Evolutionary conservation across 2,113 vertebrate species (phyloP).

Genomic region (Mugil cephalus): DNA sequence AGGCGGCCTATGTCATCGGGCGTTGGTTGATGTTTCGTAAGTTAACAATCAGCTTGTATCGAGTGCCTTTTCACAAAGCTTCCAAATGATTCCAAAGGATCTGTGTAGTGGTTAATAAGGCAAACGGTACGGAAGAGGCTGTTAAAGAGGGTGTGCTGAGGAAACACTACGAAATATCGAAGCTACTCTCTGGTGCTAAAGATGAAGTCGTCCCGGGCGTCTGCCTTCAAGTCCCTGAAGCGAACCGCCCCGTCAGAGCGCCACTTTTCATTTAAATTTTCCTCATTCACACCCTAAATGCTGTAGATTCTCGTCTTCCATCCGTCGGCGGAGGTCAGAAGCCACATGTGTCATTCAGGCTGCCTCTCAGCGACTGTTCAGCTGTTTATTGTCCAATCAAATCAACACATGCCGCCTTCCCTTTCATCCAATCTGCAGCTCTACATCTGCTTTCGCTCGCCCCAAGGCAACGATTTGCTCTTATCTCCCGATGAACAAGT

Average conservation of each 20-base stretch:
- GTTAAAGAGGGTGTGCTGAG: constrained; percentile 34
- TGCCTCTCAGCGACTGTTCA: constrained; percentile 24
- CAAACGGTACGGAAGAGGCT: constrained; percentile 60
- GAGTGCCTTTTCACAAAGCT: constrained; percentile 78
- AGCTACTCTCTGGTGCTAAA: constrained; percentile 73
- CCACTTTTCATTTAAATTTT: constrained; percentile 18
- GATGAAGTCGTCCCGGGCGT: constrained; percentile 36
- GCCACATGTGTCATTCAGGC: constrained; percentile 27
- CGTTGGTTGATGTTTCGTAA: constrained; percentile 22
- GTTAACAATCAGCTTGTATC: constrained; percentile 62
- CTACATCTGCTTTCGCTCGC: constrained; percentile 29
- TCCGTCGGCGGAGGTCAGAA: constrained; percentile 25
- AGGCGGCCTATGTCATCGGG: constrained; percentile 18
- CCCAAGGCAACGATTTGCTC: constrained; percentile 25
- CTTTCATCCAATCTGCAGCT: constrained; percentile 32
- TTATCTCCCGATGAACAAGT: constrained; percentile 19
- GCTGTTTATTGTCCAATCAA: constrained; percentile 41
- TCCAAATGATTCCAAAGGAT: constrained; percentile 70
- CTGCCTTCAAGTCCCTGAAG: constrained; percentile 5
- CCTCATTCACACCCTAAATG: constrained; percentile 3
- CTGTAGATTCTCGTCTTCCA: constrained; percentile 29
- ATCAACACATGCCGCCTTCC: constrained; percentile 38
- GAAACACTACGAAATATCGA: constrained; percentile 27
- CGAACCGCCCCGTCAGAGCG: constrained; percentile 44
- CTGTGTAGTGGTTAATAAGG: constrained; percentile 16